Evolutionary conservation across 2,888 invertebrate species (phyloP).

Genomic region (Drosophila nr. perissopoda): DNA sequence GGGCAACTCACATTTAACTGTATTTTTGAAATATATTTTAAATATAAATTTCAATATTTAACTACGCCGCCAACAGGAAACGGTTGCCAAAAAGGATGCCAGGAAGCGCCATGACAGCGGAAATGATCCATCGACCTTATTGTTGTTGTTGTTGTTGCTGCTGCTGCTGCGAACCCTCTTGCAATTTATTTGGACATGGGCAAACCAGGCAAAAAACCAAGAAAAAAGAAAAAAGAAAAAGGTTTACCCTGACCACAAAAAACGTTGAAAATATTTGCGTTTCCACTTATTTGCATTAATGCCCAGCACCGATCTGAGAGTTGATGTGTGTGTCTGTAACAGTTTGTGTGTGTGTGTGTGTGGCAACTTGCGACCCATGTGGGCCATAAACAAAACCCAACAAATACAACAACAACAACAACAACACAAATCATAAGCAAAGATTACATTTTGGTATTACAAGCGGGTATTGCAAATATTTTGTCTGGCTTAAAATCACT

Average conservation of each 20-base stretch:
- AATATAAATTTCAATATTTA: constrained; percentile 80
- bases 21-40: constrained; percentile 77
- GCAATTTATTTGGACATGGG: constrained; percentile 49
- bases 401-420: constrained; percentile 7
- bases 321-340: constrained; percentile 28
- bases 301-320: constrained; percentile 56
- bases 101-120: constrained; percentile 75
- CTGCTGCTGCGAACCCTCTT: constrained; percentile 18
- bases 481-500: constrained; percentile 18
- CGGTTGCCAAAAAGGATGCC: constrained; percentile 66
- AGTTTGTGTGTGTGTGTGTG: constrained; percentile 10
- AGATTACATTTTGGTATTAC: constrained; percentile 52
- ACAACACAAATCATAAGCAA: constrained; percentile 50
- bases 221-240: constrained; percentile 43
- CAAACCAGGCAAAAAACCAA: constrained; percentile 14
- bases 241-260: constrained; percentile 71
- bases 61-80: constrained; percentile 78
- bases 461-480: constrained; percentile 25
- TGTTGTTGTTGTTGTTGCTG: neutral
- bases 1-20: constrained; percentile 65
- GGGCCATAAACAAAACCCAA: constrained; percentile 30
- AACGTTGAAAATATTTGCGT: constrained; percentile 79
- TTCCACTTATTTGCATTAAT: constrained; percentile 79
- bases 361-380: constrained; percentile 42
- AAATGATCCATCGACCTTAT: constrained; percentile 78